Conservation (phyloP, 2,888 invertebrate genomes). For the Mycalesis mineus region DNA sequence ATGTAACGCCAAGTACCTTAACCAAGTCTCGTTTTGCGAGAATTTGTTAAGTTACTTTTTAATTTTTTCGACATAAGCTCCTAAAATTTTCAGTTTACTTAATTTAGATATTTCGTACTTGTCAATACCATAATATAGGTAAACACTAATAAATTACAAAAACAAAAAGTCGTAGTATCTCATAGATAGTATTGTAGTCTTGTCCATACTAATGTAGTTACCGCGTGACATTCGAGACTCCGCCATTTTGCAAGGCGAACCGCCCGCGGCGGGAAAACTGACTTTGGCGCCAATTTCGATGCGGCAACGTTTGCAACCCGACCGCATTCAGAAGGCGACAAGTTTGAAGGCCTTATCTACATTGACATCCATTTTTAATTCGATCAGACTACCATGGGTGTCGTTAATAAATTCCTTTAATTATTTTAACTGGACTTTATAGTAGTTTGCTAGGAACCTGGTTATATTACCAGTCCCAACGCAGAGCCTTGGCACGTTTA, state of each 20-base stretch:
- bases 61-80: too few species aligned
- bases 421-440: constrained; percentile 61
- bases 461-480: constrained; percentile 38
- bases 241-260: constrained; percentile 76
- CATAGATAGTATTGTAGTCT: constrained; percentile 31
- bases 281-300: constrained; percentile 75
- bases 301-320: constrained; percentile 49
- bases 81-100: too few species aligned
- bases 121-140: neutral
- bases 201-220: constrained; percentile 52
- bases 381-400: constrained; percentile 34
- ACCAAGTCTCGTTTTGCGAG: too few species aligned
- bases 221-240: constrained; percentile 71
- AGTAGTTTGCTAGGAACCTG: constrained; percentile 39
- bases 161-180: neutral
- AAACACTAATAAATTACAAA: neutral
- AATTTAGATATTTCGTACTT: too few species aligned
- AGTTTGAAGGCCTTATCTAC: constrained; percentile 31
- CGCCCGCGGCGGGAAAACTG: constrained; percentile 72
- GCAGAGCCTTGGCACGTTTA: constrained; percentile 28
- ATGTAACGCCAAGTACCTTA: too few species aligned
- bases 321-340: constrained; percentile 42
- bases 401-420: constrained; percentile 69
- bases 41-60: too few species aligned
- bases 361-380: constrained; percentile 33